Conservation (phyloP, 2,888 invertebrate genomes). For the Lymantria dispar region DNA sequence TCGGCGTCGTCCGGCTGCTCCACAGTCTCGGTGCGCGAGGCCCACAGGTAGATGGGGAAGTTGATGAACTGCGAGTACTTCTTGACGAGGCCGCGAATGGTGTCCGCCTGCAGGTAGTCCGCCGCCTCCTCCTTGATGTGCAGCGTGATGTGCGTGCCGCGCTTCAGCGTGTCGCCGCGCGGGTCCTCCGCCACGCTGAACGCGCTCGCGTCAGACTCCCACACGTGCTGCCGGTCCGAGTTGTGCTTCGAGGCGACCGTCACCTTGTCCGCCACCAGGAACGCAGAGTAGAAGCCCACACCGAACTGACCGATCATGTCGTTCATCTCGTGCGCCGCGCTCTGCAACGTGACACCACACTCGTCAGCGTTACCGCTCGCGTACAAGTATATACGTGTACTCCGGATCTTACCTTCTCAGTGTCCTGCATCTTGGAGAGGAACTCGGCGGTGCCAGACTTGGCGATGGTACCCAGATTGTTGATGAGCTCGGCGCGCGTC, state of each 20-base stretch:
- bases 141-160: conserved; percentile 95
- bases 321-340: conserved; percentile 87
- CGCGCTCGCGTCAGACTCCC: conserved; percentile 97
- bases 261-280: conserved; percentile 97
- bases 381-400: no score
- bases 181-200: conserved; percentile 97
- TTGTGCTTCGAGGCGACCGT: conserved; percentile 98
- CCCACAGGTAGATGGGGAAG: conserved; percentile 98
- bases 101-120: conserved; percentile 96
- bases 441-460: conserved; percentile 99
- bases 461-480: conserved; percentile 98
- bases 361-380: no score
- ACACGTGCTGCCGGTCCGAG: conserved; percentile 96
- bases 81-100: conserved; percentile 94
- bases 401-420: conserved; percentile 48
- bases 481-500: conserved; percentile 96
- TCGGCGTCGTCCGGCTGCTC: conserved; percentile 27
- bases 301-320: conserved; percentile 99
- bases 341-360: conserved; percentile 36
- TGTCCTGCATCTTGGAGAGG: conserved; percentile 93
- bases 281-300: conserved; percentile 99
- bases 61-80: conserved; percentile 99
- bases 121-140: conserved; percentile 98
- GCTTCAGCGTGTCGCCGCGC: conserved; percentile 93
- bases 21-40: conserved; percentile 70